Percentiles rank a stretch among this genome's conserved stretches.
phyloP scores from a whole-genome alignment of 2,888 invertebrate genomes.

The Rapana venosa region DNA sequence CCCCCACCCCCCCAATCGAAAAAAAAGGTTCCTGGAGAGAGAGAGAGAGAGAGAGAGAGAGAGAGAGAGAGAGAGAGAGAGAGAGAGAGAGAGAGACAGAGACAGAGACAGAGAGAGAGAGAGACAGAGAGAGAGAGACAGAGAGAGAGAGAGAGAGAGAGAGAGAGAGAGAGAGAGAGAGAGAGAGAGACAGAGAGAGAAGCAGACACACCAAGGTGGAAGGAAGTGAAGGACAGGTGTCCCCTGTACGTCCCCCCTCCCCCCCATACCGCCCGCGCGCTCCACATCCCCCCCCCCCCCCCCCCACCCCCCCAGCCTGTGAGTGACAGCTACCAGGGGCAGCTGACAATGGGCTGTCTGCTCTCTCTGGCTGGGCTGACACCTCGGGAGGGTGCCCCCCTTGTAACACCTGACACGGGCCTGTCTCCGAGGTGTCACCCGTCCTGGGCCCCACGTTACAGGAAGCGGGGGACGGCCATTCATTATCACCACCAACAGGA shows the following conservation, averaged over 20 bases:
- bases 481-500: too few relatives aligned
- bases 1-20: too few relatives aligned
- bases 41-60: background rate
- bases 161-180: constrained; percentile 30
- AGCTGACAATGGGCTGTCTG: constrained; percentile 3
- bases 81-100: background rate
- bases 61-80: background rate
- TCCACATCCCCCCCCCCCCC: background rate
- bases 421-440: constrained; percentile 21
- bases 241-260: background rate
- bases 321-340: constrained; percentile 15
- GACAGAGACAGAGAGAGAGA: background rate
- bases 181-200: constrained; percentile 23
- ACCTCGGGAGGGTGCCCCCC: constrained; percentile 4
- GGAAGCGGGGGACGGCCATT: too few relatives aligned
- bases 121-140: constrained; percentile 23
- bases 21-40: background rate
- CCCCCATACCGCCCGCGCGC: background rate
- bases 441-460: background rate
- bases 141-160: constrained; percentile 33
- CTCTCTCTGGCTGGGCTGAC: background rate
- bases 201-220: too few relatives aligned
- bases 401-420: constrained; percentile 5
- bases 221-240: background rate
- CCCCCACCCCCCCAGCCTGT: background rate